Evolutionary conservation across 1,140 invertebrate genomes (phyloP).

Genomic region (Phortica variegata): DNA sequence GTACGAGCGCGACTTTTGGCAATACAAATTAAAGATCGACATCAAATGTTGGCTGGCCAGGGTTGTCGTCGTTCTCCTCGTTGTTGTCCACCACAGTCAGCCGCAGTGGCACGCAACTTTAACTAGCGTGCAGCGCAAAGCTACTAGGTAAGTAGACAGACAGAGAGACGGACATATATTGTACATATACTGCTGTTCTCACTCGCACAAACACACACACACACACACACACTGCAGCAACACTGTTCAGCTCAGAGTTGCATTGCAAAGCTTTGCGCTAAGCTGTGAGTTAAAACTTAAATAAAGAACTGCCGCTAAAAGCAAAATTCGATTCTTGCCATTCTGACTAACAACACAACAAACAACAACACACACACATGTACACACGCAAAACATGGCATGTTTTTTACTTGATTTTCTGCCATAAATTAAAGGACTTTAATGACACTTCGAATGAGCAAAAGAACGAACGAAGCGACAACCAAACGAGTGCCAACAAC

Average conservation of each 20-base stretch:
- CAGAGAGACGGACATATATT: too few relatives aligned
- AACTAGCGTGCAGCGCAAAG: too few relatives aligned
- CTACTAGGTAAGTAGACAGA: too few relatives aligned
- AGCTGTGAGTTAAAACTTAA: conserved; percentile 10
- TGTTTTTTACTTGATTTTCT: conserved; percentile 54
- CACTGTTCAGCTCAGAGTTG: conserved; percentile 9
- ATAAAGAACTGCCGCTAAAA: conserved; percentile 30
- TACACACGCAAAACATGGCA: conserved; percentile 48
- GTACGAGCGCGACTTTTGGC: too few relatives aligned
- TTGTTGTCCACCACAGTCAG: too few relatives aligned
- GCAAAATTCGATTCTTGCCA: conserved; percentile 53
- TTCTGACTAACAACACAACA: conserved; percentile 44
- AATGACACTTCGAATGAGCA: conserved; percentile 49
- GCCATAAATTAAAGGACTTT: conserved; percentile 54
- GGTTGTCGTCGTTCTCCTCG: too few relatives aligned
- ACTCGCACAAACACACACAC: conserved; percentile 2
- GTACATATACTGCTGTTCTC: not conserved
- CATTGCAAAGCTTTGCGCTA: conserved; percentile 27
- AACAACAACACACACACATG: too few relatives aligned
- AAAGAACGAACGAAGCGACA: conserved; percentile 37
- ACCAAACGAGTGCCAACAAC: conserved; percentile 41
- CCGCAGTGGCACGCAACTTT: too few relatives aligned
- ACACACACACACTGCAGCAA: conserved; percentile 1
- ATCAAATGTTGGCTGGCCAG: too few relatives aligned
- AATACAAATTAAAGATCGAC: too few relatives aligned